A percentile compares a stretch with the other conserved stretches of the same genome.
Evolutionary conservation across 2,888 invertebrate genomes (phyloP).

Genomic region (Calephelis perditalis): DNA sequence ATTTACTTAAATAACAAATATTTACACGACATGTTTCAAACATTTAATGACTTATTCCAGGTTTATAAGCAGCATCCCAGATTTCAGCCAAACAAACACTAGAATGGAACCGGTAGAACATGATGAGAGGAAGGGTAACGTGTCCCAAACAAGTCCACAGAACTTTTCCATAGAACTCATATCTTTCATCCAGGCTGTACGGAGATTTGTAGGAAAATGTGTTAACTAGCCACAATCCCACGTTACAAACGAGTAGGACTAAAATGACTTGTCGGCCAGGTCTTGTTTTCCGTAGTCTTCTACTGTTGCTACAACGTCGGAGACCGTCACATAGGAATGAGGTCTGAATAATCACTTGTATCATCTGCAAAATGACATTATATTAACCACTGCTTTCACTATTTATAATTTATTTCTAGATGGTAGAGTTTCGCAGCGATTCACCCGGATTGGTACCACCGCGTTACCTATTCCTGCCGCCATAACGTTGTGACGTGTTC

Average conservation of each 20-base stretch:
- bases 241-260: slow-evolving; percentile 85
- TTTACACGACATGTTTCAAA: too few species aligned
- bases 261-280: slow-evolving; percentile 86
- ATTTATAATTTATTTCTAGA: too few species aligned
- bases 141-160: slow-evolving; percentile 85
- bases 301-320: slow-evolving; percentile 82
- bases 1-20: too few species aligned
- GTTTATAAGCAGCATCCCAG: slow-evolving; percentile 85
- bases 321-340: slow-evolving; percentile 84
- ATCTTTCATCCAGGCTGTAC: slow-evolving; percentile 60
- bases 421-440: too few species aligned
- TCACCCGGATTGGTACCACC: too few species aligned
- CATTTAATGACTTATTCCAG: slow-evolving; percentile 57
- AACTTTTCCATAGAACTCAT: slow-evolving; percentile 82
- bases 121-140: slow-evolving; percentile 83
- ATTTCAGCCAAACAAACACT: slow-evolving; percentile 88
- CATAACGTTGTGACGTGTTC: too few species aligned
- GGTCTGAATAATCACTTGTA: slow-evolving; percentile 86
- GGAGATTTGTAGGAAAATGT: slow-evolving; percentile 76
- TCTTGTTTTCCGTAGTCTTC: slow-evolving; percentile 41
- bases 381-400: too few species aligned
- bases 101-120: slow-evolving; percentile 87
- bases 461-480: too few species aligned
- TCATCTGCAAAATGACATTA: slow-evolving; percentile 53
- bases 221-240: slow-evolving; percentile 86